phyloP scores from a whole-genome alignment of 2,888 invertebrate genomes.

The Zygogramma bicolorata region DNA sequence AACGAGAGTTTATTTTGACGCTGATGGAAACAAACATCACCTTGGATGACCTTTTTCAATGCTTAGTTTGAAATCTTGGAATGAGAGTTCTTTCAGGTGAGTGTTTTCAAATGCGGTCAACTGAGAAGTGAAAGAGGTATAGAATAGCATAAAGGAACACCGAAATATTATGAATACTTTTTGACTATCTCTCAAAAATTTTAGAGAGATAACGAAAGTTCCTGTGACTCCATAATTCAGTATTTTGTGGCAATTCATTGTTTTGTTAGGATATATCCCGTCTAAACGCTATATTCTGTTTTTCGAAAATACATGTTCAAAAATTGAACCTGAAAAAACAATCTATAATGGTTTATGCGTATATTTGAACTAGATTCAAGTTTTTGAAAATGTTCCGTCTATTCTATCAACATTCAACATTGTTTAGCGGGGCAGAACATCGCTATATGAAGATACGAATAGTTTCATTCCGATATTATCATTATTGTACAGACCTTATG shows the following conservation, averaged over 20 bases:
- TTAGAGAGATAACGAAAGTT: not conserved
- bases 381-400: conserved; percentile 19
- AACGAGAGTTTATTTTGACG: too few species aligned
- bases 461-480: conserved; percentile 9
- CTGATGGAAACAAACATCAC: too few species aligned
- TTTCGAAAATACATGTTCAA: conserved; percentile 2
- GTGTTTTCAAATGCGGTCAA: too few species aligned
- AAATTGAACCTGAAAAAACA: conserved; percentile 1
- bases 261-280: conserved; percentile 15
- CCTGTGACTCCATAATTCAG: not conserved
- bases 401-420: conserved; percentile 30
- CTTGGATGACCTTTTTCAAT: too few species aligned
- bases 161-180: too few species aligned
- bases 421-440: conserved; percentile 18
- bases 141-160: too few species aligned
- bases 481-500: not conserved
- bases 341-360: not conserved
- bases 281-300: not conserved
- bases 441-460: not conserved
- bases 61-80: too few species aligned
- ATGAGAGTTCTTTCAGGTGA: too few species aligned
- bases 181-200: not conserved
- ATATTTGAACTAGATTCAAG: conserved; percentile 8
- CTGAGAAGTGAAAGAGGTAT: too few species aligned
- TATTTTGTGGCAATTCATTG: too few species aligned